phyloP scores from a whole-genome alignment of 1,140 invertebrate species.

The Aphidius ervi region DNA sequence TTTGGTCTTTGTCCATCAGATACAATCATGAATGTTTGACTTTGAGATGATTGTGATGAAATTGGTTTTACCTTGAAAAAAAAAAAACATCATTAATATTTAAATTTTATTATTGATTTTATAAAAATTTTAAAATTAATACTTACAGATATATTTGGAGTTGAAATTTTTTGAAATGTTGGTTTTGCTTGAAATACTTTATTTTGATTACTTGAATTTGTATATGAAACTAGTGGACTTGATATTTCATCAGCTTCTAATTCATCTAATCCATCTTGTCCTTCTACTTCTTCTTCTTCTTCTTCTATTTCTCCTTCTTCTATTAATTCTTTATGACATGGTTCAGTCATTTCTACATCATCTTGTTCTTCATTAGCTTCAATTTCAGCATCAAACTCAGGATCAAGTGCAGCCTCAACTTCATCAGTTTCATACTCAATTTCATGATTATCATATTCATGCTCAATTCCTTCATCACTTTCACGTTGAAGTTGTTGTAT shows the following conservation, averaged over 20 bases:
- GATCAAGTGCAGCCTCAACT: too few species aligned
- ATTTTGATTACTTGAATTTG: conserved; percentile 44
- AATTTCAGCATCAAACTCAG: not conserved
- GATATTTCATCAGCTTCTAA: conserved; percentile 25
- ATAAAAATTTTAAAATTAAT: conserved; percentile 14
- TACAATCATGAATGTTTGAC: conserved; percentile 52
- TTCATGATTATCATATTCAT: too few species aligned
- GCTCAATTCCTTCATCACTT: conserved; percentile 30
- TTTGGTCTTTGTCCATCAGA: conserved; percentile 45
- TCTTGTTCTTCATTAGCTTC: conserved; percentile 12
- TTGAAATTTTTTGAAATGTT: conserved; percentile 43
- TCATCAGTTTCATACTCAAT: too few species aligned
- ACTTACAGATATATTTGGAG: conserved; percentile 34
- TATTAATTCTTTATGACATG: conserved; percentile 1
- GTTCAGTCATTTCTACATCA: too few species aligned
- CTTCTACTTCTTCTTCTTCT: conserved; percentile 13
- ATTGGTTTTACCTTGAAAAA: conserved; percentile 40
- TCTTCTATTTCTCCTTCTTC: conserved; percentile 19
- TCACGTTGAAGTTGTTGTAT: conserved; percentile 15
- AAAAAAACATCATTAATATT: conserved; percentile 10
- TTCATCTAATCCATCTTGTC: conserved; percentile 16
- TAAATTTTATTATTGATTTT: conserved; percentile 3
- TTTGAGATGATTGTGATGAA: conserved; percentile 37
- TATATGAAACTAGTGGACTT: conserved; percentile 28
- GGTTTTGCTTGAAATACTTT: conserved; percentile 49